A percentile compares a stretch with the other conserved stretches of the same genome.
These are phyloP conservation scores for Goniozus legneri DNA, from an alignment of 1,140 invertebrate species.

Conservation along the genomic window DNA sequence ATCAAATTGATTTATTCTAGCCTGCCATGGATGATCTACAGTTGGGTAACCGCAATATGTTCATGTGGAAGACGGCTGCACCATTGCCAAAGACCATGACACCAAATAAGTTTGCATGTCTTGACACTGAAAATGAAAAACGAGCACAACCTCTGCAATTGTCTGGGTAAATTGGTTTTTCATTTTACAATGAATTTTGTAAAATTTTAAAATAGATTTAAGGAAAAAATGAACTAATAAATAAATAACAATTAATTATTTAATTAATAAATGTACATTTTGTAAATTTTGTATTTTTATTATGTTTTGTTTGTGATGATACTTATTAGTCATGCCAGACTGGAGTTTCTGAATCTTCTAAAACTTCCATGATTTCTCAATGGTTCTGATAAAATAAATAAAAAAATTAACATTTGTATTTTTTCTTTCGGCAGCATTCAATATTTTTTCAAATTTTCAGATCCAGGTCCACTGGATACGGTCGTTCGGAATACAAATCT, in stretches of 20 bases:
- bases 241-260: no score
- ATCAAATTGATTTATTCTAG: slow-evolving; percentile 22
- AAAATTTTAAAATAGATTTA: not conserved
- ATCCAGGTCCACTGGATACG: slow-evolving; percentile 45
- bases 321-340: slow-evolving; percentile 30
- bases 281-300: not conserved
- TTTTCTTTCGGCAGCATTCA: slow-evolving; percentile 3
- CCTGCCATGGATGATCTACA: slow-evolving; percentile 48
- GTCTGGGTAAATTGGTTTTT: slow-evolving; percentile 39
- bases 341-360: slow-evolving; percentile 46
- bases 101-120: slow-evolving; percentile 50
- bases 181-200: not conserved
- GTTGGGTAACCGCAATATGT: slow-evolving; percentile 46
- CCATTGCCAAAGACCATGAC: slow-evolving; percentile 29
- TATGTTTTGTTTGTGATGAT: slow-evolving; percentile 30
- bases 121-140: slow-evolving; percentile 51
- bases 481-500: slow-evolving; percentile 41
- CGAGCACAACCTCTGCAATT: slow-evolving; percentile 33
- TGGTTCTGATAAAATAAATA: not conserved
- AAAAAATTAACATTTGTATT: not conserved
- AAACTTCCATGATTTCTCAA: slow-evolving; percentile 27
- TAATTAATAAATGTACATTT: not conserved
- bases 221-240: no score
- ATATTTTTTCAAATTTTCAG: slow-evolving; percentile 27
- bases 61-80: slow-evolving; percentile 37